Conservation (phyloP, 2,888 invertebrate genomes). For the Pherbina coryleti region DNA sequence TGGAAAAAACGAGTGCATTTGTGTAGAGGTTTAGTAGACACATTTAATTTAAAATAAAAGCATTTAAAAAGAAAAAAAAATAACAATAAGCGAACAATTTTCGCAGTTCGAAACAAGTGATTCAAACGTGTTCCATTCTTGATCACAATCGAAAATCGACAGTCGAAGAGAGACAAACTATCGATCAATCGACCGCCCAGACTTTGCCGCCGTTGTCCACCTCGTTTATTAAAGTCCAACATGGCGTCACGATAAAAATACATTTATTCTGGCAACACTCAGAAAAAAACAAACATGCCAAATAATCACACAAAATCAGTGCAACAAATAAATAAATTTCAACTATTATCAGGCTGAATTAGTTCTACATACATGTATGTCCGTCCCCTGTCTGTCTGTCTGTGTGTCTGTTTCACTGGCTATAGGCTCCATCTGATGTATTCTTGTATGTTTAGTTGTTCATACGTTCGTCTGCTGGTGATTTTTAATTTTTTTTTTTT, state of each 20-base stretch:
- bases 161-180: not conserved
- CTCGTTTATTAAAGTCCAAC: not conserved
- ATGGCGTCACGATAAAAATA: constrained; percentile 19
- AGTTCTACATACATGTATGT: not conserved
- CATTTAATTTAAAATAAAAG: too few relatives aligned
- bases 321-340: constrained; percentile 31
- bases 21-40: too few relatives aligned
- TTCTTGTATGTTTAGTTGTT: not conserved
- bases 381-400: not conserved
- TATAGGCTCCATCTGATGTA: not conserved
- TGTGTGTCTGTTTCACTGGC: constrained; percentile 8
- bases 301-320: constrained; percentile 26
- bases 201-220: constrained; percentile 29
- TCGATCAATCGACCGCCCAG: constrained; percentile 35
- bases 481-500: too few relatives aligned
- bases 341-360: constrained; percentile 31
- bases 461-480: constrained; percentile 19
- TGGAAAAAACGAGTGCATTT: too few relatives aligned
- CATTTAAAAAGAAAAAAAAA: too few relatives aligned
- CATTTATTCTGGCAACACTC: constrained; percentile 8
- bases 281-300: constrained; percentile 17
- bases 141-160: not conserved
- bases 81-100: too few relatives aligned
- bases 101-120: not conserved
- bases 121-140: not conserved